Evolutionary conservation across 2,113 vertebrate genomes (phyloP), one percentile per base, ranked within the genome.

Genomic region (Podiceps cristatus): DNA sequence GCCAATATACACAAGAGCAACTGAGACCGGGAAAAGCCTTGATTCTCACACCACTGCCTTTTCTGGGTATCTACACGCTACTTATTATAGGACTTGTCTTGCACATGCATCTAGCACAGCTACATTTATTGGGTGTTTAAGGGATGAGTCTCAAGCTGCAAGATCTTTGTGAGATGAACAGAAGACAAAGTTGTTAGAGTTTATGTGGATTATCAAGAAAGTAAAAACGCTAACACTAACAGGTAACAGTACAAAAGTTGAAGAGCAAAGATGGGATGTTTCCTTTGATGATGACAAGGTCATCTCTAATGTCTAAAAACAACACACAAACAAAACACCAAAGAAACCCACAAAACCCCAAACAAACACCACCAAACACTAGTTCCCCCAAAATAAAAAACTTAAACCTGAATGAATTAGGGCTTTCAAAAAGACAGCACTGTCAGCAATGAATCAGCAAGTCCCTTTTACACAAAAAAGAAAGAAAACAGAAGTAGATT

Each of bases 381-480:
- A 42, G 52, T 7, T 68, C 40, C 19, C 12, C 8, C 5, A 47
- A 83, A 94, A 27, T 14, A 77, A 84, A 73, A 73, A 86, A 55
- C 7, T 67, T 66, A 71, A 93, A 80, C 37, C 53, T 58, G 64
- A 72, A 20, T 72, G 25, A 88, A 93, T 47, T 25, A 25, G 56
- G 53, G 84, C 73, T 95, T 94, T 88, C 42, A 95, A 50, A 19
- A 91, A 68, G 69, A 79, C 71, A 91, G 77, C 35, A 6, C 25
- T 72, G 73, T 85, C 92, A 95, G 93, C 87, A 94, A n/a, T 76
- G 82, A 90, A 88, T 94, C 78, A 93, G 90, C 84, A 90, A 82
- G 71, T 91, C 77, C 49, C 66, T 93, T 93, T 56, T 31, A 84
- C 13, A 60, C 52, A 78, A 78, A 60, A 60, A 80, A 85, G 62